phyloP scores from a whole-genome alignment of 2,113 vertebrate genomes.

The Pluvialis apricaria region DNA sequence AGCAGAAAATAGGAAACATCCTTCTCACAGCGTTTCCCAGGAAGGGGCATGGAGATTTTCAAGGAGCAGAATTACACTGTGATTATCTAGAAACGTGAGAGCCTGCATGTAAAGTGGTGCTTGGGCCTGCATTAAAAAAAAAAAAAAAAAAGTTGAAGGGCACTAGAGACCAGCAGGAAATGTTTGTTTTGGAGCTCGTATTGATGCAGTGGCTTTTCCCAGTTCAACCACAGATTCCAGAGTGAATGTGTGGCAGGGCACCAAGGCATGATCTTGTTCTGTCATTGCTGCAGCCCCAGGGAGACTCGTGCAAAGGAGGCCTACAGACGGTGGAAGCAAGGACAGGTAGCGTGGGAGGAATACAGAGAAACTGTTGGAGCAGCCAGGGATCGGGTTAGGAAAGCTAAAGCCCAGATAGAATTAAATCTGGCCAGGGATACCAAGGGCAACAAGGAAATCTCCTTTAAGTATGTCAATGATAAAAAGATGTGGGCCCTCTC shows the following conservation, averaged over 20 bases:
- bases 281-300: neutral
- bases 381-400: neutral
- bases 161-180: neutral
- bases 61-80: too few species aligned
- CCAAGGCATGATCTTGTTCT: accelerated
- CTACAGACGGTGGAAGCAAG: neutral
- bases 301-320: neutral
- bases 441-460: neutral
- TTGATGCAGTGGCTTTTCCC: too few species aligned
- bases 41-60: accelerated
- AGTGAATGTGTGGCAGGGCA: accelerated
- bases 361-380: neutral
- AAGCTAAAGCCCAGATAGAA: neutral
- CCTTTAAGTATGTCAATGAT: too few species aligned
- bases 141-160: neutral
- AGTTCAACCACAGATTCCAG: accelerated
- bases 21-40: neutral
- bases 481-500: too few species aligned
- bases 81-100: neutral
- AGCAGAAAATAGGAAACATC: accelerated
- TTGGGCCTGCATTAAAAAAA: too few species aligned
- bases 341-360: neutral
- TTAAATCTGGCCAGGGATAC: neutral
- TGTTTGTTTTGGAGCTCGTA: accelerated
- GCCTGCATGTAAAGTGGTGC: neutral